Evolutionary conservation across 2,113 vertebrate species (phyloP).

Genomic region (Festucalex cinctus): DNA sequence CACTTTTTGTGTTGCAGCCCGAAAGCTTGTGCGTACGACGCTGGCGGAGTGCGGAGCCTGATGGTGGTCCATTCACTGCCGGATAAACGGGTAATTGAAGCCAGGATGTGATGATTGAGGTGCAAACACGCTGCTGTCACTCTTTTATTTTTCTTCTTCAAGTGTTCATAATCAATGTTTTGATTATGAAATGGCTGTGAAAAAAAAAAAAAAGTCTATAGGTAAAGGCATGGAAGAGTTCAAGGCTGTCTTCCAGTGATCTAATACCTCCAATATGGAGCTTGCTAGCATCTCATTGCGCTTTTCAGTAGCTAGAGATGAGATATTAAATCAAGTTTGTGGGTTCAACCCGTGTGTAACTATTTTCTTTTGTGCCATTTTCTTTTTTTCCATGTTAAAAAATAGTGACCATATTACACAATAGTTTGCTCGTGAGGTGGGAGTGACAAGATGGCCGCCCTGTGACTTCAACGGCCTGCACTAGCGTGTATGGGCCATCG

Average conservation of each 20-base stretch:
- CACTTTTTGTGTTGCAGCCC: conserved; percentile 24
- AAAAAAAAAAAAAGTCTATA: neutral
- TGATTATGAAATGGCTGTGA: neutral
- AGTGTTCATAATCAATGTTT: neutral
- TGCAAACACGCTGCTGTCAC: conserved; percentile 9
- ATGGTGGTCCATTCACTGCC: conserved; percentile 32
- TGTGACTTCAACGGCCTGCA: no score
- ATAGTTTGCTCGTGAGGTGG: no score
- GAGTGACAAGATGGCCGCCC: no score
- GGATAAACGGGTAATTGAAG: conserved; percentile 54
- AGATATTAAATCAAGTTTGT: no score
- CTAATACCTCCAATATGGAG: neutral
- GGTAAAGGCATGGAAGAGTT: neutral
- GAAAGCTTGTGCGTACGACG: conserved; percentile 20
- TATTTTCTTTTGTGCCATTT: no score
- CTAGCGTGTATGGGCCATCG: no score
- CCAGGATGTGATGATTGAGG: conserved; percentile 33
- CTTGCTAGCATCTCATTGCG: neutral
- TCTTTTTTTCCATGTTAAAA: no score
- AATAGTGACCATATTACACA: no score
- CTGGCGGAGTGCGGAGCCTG: conserved; percentile 29
- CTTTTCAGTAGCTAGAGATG: no score
- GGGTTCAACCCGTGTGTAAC: no score
- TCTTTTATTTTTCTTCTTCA: neutral
- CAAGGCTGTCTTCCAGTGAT: neutral